Evolutionary conservation across 2,113 vertebrate species (phyloP).

Genomic region (Odontesthes bonariensis): DNA sequence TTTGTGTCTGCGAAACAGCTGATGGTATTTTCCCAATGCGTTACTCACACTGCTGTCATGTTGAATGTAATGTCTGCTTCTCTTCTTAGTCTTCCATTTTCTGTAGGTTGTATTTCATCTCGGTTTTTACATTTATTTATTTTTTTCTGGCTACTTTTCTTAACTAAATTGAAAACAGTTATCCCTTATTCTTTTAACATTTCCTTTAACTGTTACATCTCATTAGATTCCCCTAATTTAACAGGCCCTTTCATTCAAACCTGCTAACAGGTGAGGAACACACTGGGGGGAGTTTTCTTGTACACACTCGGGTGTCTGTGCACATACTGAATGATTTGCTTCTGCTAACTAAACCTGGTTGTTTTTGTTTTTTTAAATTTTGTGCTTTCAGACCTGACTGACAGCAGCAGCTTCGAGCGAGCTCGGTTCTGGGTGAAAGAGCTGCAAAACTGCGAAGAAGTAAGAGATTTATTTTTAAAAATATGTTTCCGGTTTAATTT

Average conservation of each 20-base stretch:
- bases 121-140: neutral
- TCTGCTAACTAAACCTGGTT: neutral
- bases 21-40: slow-evolving; percentile 8
- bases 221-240: too few relatives aligned
- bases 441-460: slow-evolving; percentile 94
- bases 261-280: neutral
- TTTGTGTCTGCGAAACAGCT: slow-evolving; percentile 33
- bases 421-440: slow-evolving; percentile 98
- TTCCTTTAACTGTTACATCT: too few relatives aligned
- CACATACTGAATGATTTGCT: too few relatives aligned
- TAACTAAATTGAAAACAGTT: too few relatives aligned
- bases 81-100: slow-evolving; percentile 22
- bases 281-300: too few relatives aligned
- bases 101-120: neutral
- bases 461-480: slow-evolving; percentile 51
- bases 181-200: too few relatives aligned
- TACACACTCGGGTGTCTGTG: too few relatives aligned
- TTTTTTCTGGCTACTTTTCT: too few relatives aligned
- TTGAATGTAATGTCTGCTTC: slow-evolving; percentile 5
- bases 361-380: neutral
- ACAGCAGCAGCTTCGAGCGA: slow-evolving; percentile 94
- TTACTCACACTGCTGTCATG: slow-evolving; percentile 43
- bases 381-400: slow-evolving; percentile 87
- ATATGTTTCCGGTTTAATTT: neutral
- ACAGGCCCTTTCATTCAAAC: too few relatives aligned